Evolutionary conservation across 2,888 invertebrate genomes (phyloP).

Genomic region (Chaitophorus viminalis): DNA sequence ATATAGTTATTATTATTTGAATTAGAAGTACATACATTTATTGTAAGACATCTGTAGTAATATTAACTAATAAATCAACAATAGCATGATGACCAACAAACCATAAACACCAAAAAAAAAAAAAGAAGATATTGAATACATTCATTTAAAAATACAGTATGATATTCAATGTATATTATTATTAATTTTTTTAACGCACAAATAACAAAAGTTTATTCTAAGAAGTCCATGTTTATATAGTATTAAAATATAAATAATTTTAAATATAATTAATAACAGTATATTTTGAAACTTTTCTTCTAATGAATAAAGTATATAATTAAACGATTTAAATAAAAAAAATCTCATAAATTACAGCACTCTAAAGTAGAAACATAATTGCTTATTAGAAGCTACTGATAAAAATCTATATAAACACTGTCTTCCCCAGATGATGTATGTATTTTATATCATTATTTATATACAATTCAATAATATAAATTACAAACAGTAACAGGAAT

Average conservation of each 20-base stretch:
- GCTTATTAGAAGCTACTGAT: background rate
- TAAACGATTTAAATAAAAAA: background rate
- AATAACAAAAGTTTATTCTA: conserved; percentile 47
- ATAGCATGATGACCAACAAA: background rate
- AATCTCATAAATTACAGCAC: conserved; percentile 2
- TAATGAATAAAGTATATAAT: background rate
- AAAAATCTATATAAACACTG: conserved; percentile 14
- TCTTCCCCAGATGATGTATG: conserved; percentile 9
- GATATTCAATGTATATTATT: conserved; percentile 4
- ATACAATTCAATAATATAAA: conserved; percentile 10
- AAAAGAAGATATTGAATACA: background rate
- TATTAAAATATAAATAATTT: conserved; percentile 43
- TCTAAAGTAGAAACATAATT: conserved; percentile 25
- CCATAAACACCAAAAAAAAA: background rate
- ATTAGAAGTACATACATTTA: background rate
- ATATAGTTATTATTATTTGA: conserved; percentile 22
- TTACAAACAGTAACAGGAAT: conserved; percentile 18
- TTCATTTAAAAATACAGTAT: conserved; percentile 32
- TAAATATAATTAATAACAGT: conserved; percentile 8
- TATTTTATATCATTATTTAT: background rate
- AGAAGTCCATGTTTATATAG: conserved; percentile 25
- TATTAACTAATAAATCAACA: conserved; percentile 42
- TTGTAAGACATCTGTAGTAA: background rate
- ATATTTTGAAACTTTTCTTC: background rate
- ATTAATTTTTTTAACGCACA: conserved; percentile 26